Evolutionary conservation across 1,140 invertebrate species (phyloP), one percentile per base, ranked within the genome.

Genomic region (Drosophila watanabei): DNA sequence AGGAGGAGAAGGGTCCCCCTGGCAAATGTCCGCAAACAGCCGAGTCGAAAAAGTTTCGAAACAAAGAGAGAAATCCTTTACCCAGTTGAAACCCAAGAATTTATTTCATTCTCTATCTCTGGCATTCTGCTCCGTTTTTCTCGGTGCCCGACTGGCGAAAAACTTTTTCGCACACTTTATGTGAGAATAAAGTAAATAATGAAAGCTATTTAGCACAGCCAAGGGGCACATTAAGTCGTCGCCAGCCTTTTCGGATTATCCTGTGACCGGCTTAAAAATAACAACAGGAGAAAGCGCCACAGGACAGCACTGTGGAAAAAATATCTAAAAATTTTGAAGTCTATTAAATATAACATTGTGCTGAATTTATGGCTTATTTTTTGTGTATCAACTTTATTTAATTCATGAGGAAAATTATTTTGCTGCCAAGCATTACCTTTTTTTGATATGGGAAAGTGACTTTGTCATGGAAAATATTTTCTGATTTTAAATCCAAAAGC

Each of bases 131-230:
- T 52, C 33, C 24, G 41, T 57, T 39, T 69, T 45, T 37, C 45
- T 43, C 41, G 13, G 33, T 54, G 49, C 52, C 54, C 48, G 37
- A 45, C 20, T 48, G 72, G 64, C 62, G 68, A 58, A 75, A 62
- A 80, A 76, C 58, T 82, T 80, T 35, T 71, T 54, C 52, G 80
- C 49, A 52, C 62, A 58, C 62, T 80, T 88, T 84, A 78, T 84
- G 77, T 61, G 65, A 61, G 52, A 79, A 81, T 87, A 86, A 89
- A 82, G 75, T 77, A 89, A 89, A 89, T 89, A 90, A 89, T 89
- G 86, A 86, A 82, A 73, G 82, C 86, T 90, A 89, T 89, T 89
- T 89, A 89, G 79, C 75, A 85, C 79, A 81, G 75, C 82, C 79
- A 75, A 66, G 75, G 86, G 79, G 81, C 82, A 59, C 79, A 85